Conservation (phyloP, 2,888 invertebrate species). For the Phasia obesa region DNA sequence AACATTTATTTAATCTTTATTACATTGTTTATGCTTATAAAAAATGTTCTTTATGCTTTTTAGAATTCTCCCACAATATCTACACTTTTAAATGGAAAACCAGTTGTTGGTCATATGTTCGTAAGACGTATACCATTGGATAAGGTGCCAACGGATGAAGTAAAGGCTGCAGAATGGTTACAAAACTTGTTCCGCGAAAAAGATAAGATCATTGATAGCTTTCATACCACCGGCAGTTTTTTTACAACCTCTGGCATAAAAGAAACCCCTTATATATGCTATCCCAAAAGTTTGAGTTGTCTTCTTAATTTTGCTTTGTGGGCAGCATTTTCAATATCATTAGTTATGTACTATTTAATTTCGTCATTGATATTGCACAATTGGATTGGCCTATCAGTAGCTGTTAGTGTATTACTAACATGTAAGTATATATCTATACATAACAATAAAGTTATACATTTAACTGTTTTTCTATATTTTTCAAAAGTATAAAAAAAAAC, state of each 20-base stretch:
- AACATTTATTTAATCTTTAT: too few species aligned
- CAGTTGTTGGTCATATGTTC: constrained; percentile 89
- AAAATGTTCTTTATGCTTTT: constrained; percentile 14
- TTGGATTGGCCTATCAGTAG: constrained; percentile 82
- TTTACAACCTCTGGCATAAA: constrained; percentile 89
- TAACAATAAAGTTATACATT: not conserved
- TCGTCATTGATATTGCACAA: constrained; percentile 82
- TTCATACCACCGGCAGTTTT: constrained; percentile 86
- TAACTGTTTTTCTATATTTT: not conserved
- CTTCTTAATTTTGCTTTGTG: constrained; percentile 89
- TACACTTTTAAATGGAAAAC: constrained; percentile 88
- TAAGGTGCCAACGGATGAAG: constrained; percentile 88
- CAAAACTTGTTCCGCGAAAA: constrained; percentile 91
- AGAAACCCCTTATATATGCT: constrained; percentile 84
- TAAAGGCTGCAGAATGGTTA: constrained; percentile 90
- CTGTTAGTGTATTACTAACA: constrained; percentile 85
- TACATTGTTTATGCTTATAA: not conserved
- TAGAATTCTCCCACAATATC: constrained; percentile 89
- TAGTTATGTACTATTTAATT: constrained; percentile 78
- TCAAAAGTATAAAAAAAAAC: too few species aligned
- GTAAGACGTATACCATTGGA: constrained; percentile 92
- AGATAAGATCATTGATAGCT: constrained; percentile 84
- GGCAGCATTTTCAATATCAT: constrained; percentile 81
- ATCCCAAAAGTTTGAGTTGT: constrained; percentile 86
- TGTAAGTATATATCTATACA: constrained; percentile 89